Evolutionary conservation across 1,140 invertebrate genomes (phyloP).

Genomic region (Melitaea cinxia): DNA sequence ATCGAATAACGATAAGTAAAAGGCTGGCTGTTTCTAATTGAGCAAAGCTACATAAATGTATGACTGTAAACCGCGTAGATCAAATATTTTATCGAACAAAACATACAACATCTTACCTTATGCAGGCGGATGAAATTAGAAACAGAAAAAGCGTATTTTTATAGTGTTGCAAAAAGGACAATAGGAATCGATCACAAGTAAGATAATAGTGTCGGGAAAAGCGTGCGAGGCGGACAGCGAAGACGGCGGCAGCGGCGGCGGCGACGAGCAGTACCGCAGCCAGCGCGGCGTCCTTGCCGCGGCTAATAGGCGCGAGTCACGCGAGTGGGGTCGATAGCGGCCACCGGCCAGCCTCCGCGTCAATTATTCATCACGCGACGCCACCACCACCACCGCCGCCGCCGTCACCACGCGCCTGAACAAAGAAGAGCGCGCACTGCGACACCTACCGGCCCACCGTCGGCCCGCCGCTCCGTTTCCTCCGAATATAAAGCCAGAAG

Average conservation of each 20-base stretch:
- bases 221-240: constrained; percentile 28
- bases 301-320: constrained; percentile 65
- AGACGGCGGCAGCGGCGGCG: constrained; percentile 45
- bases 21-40: too few species aligned
- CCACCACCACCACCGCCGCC: constrained; percentile 59
- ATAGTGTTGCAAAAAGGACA: background rate
- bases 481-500: constrained; percentile 47
- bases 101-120: background rate
- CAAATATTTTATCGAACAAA: background rate
- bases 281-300: constrained; percentile 75
- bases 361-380: constrained; percentile 77
- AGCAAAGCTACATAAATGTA: background rate
- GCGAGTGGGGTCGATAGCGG: constrained; percentile 75
- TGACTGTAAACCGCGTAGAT: background rate
- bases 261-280: constrained; percentile 66
- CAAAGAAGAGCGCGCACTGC: constrained; percentile 69
- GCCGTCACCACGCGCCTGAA: constrained; percentile 52
- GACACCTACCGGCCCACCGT: constrained; percentile 73
- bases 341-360: constrained; percentile 67
- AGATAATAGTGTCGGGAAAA: constrained; percentile 14
- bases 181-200: constrained; percentile 11
- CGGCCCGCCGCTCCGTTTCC: constrained; percentile 51
- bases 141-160: background rate
- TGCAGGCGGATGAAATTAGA: background rate
- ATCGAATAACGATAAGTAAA: too few species aligned